phyloP scores from a whole-genome alignment of 30 jellyfish, hydroid and myxozoan genomes.

The Aurelia sp. region DNA sequence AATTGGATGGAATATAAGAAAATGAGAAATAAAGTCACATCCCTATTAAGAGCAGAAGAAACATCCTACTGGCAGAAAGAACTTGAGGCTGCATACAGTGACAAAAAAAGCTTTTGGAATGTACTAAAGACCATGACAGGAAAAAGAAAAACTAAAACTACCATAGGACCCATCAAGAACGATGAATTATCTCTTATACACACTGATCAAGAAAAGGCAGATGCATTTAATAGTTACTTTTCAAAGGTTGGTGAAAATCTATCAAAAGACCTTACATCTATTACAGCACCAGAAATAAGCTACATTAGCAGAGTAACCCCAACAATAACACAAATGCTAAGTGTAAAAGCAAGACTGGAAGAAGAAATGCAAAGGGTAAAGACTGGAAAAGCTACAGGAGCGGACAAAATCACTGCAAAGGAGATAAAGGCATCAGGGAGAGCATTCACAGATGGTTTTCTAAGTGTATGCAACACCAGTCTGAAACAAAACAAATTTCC shows the following conservation, averaged over 20 bases:
- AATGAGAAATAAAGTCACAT: slow-evolving; percentile 3
- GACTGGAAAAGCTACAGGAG: slow-evolving; percentile 8
- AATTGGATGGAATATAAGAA: not conserved
- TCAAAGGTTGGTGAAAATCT: slow-evolving; percentile 7
- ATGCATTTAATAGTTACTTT: slow-evolving; percentile 7
- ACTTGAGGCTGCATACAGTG: slow-evolving; percentile 21
- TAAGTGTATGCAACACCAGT: not conserved
- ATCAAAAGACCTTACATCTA: not conserved
- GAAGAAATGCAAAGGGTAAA: not conserved
- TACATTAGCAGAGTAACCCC: slow-evolving; percentile 18
- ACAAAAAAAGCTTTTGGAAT: not conserved
- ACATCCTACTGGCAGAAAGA: slow-evolving; percentile 27
- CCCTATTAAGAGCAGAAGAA: slow-evolving; percentile 9
- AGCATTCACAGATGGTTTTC: slow-evolving; percentile 3
- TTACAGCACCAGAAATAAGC: slow-evolving; percentile 9
- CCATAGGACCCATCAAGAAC: not conserved
- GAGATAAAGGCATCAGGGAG: not conserved
- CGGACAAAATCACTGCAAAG: slow-evolving; percentile 6
- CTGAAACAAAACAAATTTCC: slow-evolving; percentile 5
- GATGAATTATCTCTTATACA: not conserved
- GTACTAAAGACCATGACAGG: slow-evolving; percentile 11
- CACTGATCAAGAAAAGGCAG: slow-evolving; percentile 2
- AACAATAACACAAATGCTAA: slow-evolving; percentile 5
- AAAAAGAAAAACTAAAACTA: not conserved
- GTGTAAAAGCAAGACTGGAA: slow-evolving; percentile 2